Evolutionary conservation across 1,140 invertebrate genomes (phyloP), one percentile per base, ranked within the genome.

Genomic region (Cheumatopsyche charites): DNA sequence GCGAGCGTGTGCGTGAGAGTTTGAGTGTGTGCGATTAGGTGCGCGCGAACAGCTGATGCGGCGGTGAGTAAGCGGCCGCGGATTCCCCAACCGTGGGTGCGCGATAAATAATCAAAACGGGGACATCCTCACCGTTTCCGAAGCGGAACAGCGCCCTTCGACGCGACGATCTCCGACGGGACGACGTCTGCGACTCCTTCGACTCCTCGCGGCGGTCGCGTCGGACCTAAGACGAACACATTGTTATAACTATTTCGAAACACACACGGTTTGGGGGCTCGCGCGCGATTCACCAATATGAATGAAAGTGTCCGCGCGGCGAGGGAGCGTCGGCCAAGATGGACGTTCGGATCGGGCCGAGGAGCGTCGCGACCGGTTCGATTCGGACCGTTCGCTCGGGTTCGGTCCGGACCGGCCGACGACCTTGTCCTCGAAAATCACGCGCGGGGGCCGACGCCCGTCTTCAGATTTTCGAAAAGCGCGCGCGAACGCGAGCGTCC

Each of bases 1-100:
- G 49, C 17, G 17, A 4, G 19, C n/a, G 49, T 52, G 15, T 52
- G 17, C 9, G 17, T 52, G 17, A 2, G 49, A 9, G 49, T 52
- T 52, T 1, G 17, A 19, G 17, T 58, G 55, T 58, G 55, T 58
- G 55, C 12, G 55, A 58, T 58, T 58, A 58, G 55, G 21, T 12
- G 19, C 21, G 55, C 21, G 55, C 55, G 55, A 58, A 58, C 55
- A 58, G 55, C 55, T 58, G 55, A 58, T 58, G 55, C 55, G 21
- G 55, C 21, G 55, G 55, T 58, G 55, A 58, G 17, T 58, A 58
- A 58, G 55, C 55, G 55, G n/a, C 55, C 55, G 21, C 11, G 0
- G 55, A 0, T 58, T 13, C 23, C 21, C 1, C 9, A 58, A 58
- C 55, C 25, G 55, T 58, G 55, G 21, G 55, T 1, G n/a, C n/a